Base-by-base conservation (phyloP, 2,888 invertebrate species). In the Germaria angustata region DNA sequence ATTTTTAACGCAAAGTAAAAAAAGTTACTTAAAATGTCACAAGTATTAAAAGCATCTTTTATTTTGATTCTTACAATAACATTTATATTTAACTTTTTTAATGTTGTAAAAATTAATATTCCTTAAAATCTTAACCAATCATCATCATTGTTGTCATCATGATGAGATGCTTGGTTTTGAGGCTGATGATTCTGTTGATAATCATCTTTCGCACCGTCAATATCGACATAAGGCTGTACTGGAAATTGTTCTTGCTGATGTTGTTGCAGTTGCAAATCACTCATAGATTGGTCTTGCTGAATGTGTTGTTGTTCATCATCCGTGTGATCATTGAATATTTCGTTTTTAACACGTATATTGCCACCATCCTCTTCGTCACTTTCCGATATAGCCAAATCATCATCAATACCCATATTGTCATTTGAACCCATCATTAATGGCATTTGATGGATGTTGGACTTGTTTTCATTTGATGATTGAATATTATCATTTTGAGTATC, bases 381-480 rank as follows among this genome's bases (percentile, higher is more conserved):
- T 85, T 96, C 96, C 34, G 95, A 95, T 39, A 96, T 95, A 28
- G 94, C 95, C 73, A 96, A 91, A 91, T 96, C 95, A 80, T 94
- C 94, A 85, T 95, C 94, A 68, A 95, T 95, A 86, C 94, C 95
- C 82, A 92, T 92, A 69, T 92, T 91, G 63, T 90, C 86, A 85
- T 92, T 90, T 53, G 91, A 88, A 80, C 91, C 88, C 85, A 87
- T 79, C 34, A 86, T 87, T 2, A 86, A 61, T 9, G 87, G 83
- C 87, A 88, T 86, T 69, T 87, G 86, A 80, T 82, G 81, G 2
- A 79, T 59, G 46, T 79, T 71, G 8, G 79, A 84, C 76, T 13
- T 85, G 59, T 46, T 44, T 13, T 78, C 75, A 81, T 36, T 86
- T 85, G 1, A 79, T 57, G 84, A 66, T 51, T 86, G 85, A 2